phyloP scores from a whole-genome alignment of 2,113 vertebrate genomes.

The Muscicapa adusta region DNA sequence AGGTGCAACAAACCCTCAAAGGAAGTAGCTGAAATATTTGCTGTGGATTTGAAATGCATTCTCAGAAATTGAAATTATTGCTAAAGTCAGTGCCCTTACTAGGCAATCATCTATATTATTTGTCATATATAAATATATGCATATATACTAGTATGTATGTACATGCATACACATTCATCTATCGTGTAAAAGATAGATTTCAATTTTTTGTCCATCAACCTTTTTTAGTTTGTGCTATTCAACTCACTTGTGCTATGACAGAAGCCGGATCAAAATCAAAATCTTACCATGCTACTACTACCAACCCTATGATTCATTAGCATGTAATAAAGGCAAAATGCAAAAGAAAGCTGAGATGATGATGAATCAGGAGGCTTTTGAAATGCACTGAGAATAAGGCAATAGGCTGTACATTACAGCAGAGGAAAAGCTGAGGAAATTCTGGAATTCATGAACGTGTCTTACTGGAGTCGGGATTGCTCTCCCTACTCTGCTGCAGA shows the following conservation, averaged over 20 bases:
- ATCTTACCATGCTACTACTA: conserved; percentile 54
- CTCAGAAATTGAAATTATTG: conserved; percentile 58
- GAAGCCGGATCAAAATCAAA: conserved; percentile 59
- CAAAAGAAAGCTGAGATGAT: conserved; percentile 56
- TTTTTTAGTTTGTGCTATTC: conserved; percentile 64
- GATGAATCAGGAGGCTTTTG: conserved; percentile 24
- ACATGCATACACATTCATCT: conserved; percentile 61
- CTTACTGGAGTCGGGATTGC: background rate
- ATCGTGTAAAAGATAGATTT: conserved; percentile 10
- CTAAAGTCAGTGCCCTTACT: conserved; percentile 46
- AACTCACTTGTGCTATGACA: conserved; percentile 57
- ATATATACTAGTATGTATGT: conserved; percentile 52
- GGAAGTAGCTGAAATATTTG: conserved; percentile 5
- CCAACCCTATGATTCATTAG: conserved; percentile 39
- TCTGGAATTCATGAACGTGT: background rate
- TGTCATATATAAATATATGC: conserved; percentile 57
- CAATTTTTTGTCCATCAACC: conserved; percentile 53
- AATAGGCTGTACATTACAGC: conserved; percentile 7
- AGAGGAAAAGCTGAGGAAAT: background rate
- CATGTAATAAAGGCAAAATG: conserved; percentile 33
- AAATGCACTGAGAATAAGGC: conserved; percentile 63
- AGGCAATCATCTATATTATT: conserved; percentile 38
- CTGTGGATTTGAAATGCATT: conserved; percentile 34
- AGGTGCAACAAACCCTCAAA: conserved; percentile 6
- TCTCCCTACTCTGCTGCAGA: background rate